These are phyloP conservation scores for silkworm (Bombyx mori) DNA, from an alignment of 1,140 invertebrate species.

Conservation along the genomic window ASM3026992v2 NC_085133.1:5128501-5129000, in stretches of 20 bases:
- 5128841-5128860: conserved; percentile 54
- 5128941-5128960: conserved; percentile 26
- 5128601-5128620: conserved; percentile 69
- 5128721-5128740: conserved; percentile 57
- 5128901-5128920: background rate
- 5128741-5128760: conserved; percentile 70
- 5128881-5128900: conserved; percentile 1
- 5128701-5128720: conserved; percentile 29
- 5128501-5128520: conserved; percentile 70
- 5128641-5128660: conserved; percentile 71
- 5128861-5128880: conserved; percentile 23
- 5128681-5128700: conserved; percentile 37
- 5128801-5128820: conserved; percentile 69
- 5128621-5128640: conserved; percentile 69
- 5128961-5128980: conserved; percentile 65
- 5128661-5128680: conserved; percentile 61
- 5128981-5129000: conserved; percentile 68
- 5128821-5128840: conserved; percentile 53
- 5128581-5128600: conserved; percentile 69
- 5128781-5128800: conserved; percentile 72
- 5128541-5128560: conserved; percentile 59
- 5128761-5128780: conserved; percentile 71
- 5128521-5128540: conserved; percentile 66
- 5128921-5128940: too few relatives aligned
- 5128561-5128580: conserved; percentile 60